Evolutionary conservation across 2,888 invertebrate species (phyloP).

Genomic region (Ormia ochracea): DNA sequence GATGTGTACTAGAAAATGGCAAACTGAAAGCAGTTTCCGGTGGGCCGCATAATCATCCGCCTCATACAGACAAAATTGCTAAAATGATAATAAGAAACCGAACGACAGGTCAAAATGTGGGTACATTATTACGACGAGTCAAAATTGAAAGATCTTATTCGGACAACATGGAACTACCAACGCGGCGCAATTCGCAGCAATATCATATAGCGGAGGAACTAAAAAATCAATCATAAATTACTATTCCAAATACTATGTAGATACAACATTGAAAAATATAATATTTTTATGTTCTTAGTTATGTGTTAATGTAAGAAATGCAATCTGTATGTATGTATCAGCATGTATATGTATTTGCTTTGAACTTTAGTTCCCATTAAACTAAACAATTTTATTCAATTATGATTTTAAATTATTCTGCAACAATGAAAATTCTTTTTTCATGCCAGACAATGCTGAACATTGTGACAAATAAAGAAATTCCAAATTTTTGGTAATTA

Average conservation of each 20-base stretch:
- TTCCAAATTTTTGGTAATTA: slow-evolving; percentile 37
- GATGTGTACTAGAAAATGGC: slow-evolving; percentile 76
- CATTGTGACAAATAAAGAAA: not conserved
- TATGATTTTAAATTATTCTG: not conserved
- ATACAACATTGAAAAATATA: slow-evolving; percentile 43
- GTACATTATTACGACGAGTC: slow-evolving; percentile 20
- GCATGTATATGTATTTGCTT: not conserved
- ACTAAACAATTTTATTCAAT: not conserved
- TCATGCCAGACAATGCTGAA: not conserved
- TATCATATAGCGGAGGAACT: slow-evolving; percentile 2
- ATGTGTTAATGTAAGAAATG: not conserved
- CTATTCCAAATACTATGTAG: slow-evolving; percentile 23
- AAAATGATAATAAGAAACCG: slow-evolving; percentile 75
- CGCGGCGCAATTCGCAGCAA: not conserved
- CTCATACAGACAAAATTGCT: slow-evolving; percentile 76
- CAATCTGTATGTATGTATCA: not conserved
- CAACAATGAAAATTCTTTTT: not conserved
- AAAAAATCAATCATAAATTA: not conserved
- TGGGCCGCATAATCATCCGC: slow-evolving; percentile 75
- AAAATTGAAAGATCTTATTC: slow-evolving; percentile 41
- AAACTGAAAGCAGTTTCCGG: slow-evolving; percentile 74
- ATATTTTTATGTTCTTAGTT: not conserved
- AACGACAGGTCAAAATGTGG: slow-evolving; percentile 59
- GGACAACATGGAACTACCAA: not conserved
- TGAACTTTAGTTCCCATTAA: not conserved